phyloP scores from a whole-genome alignment of 2,888 invertebrate genomes.

The Gnatocerus cornutus region DNA sequence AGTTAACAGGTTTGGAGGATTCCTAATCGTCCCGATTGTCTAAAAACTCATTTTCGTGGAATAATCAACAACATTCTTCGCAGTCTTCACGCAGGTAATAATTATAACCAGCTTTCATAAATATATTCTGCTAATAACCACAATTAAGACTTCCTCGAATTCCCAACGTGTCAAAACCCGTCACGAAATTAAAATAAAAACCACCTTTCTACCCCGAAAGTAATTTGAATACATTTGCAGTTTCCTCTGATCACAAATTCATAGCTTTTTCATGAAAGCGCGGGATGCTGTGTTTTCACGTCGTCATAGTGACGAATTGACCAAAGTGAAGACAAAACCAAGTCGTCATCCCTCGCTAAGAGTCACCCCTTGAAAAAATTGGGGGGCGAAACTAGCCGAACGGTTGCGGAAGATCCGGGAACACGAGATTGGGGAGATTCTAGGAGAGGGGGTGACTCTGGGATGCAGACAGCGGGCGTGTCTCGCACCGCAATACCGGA shows the following conservation, averaged over 20 bases:
- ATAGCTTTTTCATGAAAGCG: constrained; percentile 49
- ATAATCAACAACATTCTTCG: constrained; percentile 25
- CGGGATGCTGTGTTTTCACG: constrained; percentile 52
- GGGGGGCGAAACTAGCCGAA: constrained; percentile 50
- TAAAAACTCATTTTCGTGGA: constrained; percentile 25
- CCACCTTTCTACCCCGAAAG: constrained; percentile 45
- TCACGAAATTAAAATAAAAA: constrained; percentile 9
- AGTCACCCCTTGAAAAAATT: constrained; percentile 13
- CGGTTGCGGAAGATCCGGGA: constrained; percentile 53
- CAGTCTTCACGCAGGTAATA: constrained; percentile 17
- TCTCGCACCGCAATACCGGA: constrained; percentile 64
- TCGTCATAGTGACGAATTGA: constrained; percentile 52
- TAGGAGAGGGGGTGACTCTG: constrained; percentile 64
- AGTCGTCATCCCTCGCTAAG: constrained; percentile 15
- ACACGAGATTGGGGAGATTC: constrained; percentile 59
- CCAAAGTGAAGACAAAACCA: constrained; percentile 28
- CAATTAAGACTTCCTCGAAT: constrained; percentile 29
- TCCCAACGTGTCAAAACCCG: constrained; percentile 14
- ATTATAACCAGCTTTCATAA: constrained; percentile 18
- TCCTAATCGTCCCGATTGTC: not conserved
- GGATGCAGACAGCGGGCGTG: constrained; percentile 67
- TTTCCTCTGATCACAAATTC: constrained; percentile 56
- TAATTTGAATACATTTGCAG: constrained; percentile 51
- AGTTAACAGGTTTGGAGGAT: not conserved
- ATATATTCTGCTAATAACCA: constrained; percentile 12